A percentile compares a stretch with the other conserved stretches of the same genome.
These are phyloP conservation scores for Brienomyrus longianalis DNA, from an alignment of 2,113 vertebrate genomes.

Conservation along the genomic window DNA sequence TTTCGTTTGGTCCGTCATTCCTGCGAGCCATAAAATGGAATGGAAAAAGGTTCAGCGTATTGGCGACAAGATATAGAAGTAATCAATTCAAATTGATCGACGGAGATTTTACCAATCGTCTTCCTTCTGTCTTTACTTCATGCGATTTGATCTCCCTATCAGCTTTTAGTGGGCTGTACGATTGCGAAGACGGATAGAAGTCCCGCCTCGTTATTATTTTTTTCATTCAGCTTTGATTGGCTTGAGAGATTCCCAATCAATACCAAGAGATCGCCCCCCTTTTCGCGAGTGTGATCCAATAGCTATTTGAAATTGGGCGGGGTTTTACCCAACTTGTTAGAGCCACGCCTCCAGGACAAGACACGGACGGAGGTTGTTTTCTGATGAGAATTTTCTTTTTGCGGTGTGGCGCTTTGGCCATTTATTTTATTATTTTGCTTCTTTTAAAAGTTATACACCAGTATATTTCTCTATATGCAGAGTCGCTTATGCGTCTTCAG, in stretches of 20 bases:
- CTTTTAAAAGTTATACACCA: slow-evolving; percentile 22
- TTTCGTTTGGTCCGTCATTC: not conserved
- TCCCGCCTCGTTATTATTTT: slow-evolving; percentile 7
- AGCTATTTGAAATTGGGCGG: slow-evolving; percentile 16
- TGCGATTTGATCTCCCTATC: slow-evolving; percentile 10
- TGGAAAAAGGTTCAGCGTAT: not conserved
- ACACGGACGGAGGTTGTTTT: slow-evolving; percentile 66
- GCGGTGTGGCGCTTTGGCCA: slow-evolving; percentile 4
- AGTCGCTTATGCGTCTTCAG: not conserved
- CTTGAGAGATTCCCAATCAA: slow-evolving; percentile 38
- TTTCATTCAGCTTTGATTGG: slow-evolving; percentile 40
- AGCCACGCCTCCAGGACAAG: slow-evolving; percentile 46
- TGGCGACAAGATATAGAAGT: slow-evolving; percentile 11
- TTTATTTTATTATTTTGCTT: slow-evolving; percentile 33
- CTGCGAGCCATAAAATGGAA: not conserved
- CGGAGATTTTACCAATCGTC: not conserved
- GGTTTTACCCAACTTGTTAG: not conserved
- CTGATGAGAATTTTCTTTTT: slow-evolving; percentile 51
- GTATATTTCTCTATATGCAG: not conserved
- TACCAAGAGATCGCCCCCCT: not conserved
- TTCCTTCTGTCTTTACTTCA: not conserved
- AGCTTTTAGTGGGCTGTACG: slow-evolving; percentile 1
- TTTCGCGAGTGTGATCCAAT: slow-evolving; percentile 39
- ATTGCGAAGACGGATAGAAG: slow-evolving; percentile 25
- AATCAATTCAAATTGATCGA: slow-evolving; percentile 1